A percentile compares a stretch with the other conserved stretches of the same genome.
phyloP scores from a whole-genome alignment of 2,797 vertebrate species.

The Bradypodion pumilum region DNA sequence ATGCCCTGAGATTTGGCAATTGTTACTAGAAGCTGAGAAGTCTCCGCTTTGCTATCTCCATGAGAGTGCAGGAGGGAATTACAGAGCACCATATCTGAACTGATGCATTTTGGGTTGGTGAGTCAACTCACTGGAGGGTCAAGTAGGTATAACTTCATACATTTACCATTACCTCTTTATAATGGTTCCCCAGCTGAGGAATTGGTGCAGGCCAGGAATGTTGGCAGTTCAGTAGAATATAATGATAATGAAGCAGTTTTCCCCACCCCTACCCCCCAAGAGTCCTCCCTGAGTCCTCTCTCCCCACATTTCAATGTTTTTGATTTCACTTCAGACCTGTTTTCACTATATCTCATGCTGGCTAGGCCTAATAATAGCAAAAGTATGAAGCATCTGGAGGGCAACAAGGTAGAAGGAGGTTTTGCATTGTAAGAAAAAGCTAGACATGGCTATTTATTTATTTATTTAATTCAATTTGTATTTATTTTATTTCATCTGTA shows the following conservation, averaged over 20 bases:
- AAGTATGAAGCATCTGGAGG: background rate
- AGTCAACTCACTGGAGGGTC: no score
- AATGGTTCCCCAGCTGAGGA: background rate
- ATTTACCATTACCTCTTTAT: background rate
- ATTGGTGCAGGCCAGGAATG: background rate
- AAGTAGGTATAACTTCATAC: no score
- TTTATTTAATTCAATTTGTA: no score
- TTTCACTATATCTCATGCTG: no score
- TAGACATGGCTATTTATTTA: background rate
- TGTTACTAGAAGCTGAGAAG: background rate
- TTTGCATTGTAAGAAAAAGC: background rate
- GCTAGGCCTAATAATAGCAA: background rate
- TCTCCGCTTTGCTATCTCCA: background rate
- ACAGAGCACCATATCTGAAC: background rate
- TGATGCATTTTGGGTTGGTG: no score
- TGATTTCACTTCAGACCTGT: no score
- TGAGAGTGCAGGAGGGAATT: background rate
- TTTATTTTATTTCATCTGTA: no score
- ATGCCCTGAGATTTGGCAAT: no score
- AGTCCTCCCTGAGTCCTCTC: no score
- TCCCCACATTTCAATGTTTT: no score
- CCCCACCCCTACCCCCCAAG: no score
- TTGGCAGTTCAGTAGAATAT: background rate
- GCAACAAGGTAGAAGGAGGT: background rate
- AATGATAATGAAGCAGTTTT: no score